Percentiles rank a stretch among this genome's conserved stretches.
Conservation (phyloP, 2,888 invertebrate species). For the Tenthredo mesomela region DNA sequence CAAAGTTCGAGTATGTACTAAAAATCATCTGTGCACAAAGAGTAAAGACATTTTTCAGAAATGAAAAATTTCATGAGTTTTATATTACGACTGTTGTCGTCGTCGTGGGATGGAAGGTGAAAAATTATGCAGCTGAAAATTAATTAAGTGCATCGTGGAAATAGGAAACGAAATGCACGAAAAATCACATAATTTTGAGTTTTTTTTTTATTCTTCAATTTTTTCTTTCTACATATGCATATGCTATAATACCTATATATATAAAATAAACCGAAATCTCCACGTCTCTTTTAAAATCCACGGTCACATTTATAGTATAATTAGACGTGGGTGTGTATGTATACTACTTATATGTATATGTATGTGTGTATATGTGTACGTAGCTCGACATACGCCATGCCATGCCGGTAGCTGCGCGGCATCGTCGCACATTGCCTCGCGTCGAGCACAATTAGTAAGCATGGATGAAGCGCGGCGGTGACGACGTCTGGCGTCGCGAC, state of each 20-base stretch:
- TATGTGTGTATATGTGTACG: background rate
- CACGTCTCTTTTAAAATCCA: background rate
- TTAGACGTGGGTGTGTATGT: background rate
- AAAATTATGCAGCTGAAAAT: background rate
- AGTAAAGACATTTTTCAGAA: background rate
- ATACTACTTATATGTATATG: background rate
- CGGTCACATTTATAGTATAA: background rate
- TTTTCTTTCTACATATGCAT: background rate
- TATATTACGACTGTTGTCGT: background rate
- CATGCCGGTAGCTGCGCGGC: background rate
- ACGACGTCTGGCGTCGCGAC: conserved; percentile 39
- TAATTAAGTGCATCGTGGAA: background rate
- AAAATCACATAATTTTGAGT: background rate
- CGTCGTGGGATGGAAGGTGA: background rate
- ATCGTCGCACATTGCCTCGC: background rate
- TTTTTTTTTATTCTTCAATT: background rate
- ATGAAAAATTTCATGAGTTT: background rate
- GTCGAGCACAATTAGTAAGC: conserved; percentile 46
- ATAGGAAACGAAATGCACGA: background rate
- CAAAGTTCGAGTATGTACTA: conserved; percentile 3
- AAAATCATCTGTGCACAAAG: background rate
- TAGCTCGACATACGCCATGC: background rate
- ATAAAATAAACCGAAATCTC: background rate
- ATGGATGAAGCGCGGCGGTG: conserved; percentile 34
- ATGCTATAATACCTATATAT: background rate